phyloP scores from a whole-genome alignment of 64 coral and sea anemone genomes.

The Cladopsammia gracilis region DNA sequence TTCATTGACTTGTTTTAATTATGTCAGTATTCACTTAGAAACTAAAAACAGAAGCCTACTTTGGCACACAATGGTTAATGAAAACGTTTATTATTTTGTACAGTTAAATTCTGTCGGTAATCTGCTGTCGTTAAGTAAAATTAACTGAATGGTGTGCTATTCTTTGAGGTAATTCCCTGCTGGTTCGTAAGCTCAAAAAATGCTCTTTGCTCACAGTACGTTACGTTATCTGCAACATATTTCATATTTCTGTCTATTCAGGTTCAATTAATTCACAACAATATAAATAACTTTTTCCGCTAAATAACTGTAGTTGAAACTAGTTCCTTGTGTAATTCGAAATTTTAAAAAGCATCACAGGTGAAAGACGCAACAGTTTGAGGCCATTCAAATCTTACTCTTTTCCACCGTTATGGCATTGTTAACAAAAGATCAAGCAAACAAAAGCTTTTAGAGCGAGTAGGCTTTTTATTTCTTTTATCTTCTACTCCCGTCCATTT shows the following conservation, averaged over 20 bases:
- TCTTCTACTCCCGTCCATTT: background rate
- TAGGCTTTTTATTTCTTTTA: background rate
- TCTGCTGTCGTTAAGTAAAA: background rate
- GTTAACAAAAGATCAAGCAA: background rate
- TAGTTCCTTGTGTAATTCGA: background rate
- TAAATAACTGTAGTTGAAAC: background rate
- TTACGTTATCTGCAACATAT: background rate
- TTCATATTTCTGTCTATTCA: background rate
- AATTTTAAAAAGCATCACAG: background rate
- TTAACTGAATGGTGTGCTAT: background rate
- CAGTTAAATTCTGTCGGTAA: background rate
- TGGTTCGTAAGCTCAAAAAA: background rate
- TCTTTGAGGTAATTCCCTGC: background rate
- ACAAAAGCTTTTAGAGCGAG: conserved; percentile 24
- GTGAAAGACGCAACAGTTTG: background rate
- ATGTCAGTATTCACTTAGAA: background rate
- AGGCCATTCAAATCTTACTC: background rate
- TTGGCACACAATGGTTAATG: too few species aligned
- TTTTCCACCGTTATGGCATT: background rate
- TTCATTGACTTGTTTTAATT: background rate
- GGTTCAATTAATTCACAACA: background rate
- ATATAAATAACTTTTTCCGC: background rate
- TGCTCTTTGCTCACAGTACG: too few species aligned
- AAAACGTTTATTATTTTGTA: background rate
- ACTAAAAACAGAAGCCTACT: too few species aligned